Evolutionary conservation across 2,888 invertebrate genomes (phyloP).

Genomic region (Hermodice carunculata): DNA sequence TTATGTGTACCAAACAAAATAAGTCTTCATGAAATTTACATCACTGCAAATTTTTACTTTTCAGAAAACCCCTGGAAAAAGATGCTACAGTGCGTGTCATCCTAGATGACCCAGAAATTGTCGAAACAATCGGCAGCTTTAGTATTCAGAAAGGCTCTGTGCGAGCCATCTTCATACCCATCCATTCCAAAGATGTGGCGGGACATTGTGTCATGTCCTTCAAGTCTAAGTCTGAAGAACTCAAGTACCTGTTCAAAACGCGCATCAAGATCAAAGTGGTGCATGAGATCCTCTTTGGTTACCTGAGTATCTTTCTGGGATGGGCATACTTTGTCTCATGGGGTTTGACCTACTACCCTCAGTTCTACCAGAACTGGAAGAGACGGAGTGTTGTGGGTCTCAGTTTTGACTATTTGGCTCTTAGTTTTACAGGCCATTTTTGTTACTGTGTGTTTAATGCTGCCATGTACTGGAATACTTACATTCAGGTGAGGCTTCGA

Average conservation of each 20-base stretch:
- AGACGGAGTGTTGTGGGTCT: conserved; percentile 35
- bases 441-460: conserved; percentile 36
- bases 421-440: conserved; percentile 36
- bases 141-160: conserved; percentile 8
- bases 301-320: conserved; percentile 31
- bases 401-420: conserved; percentile 35
- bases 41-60: neutral
- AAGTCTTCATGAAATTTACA: neutral
- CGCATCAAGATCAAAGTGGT: conserved; percentile 30
- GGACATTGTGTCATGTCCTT: conserved; percentile 33
- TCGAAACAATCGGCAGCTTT: conserved; percentile 24
- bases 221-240: conserved; percentile 21
- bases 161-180: conserved; percentile 20
- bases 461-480: conserved; percentile 26
- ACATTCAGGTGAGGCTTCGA: conserved; percentile 26
- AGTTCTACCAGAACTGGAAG: conserved; percentile 33
- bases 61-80: conserved; percentile 21
- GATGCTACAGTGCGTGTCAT: conserved; percentile 12
- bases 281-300: conserved; percentile 29
- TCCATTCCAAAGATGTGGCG: conserved; percentile 28
- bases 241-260: conserved; percentile 18
- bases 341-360: conserved; percentile 35
- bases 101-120: conserved; percentile 23
- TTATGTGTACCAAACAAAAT: neutral
- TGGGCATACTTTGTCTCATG: conserved; percentile 33